Evolutionary conservation across 1,140 invertebrate species (phyloP).

Genomic region (Nebria ingens): DNA sequence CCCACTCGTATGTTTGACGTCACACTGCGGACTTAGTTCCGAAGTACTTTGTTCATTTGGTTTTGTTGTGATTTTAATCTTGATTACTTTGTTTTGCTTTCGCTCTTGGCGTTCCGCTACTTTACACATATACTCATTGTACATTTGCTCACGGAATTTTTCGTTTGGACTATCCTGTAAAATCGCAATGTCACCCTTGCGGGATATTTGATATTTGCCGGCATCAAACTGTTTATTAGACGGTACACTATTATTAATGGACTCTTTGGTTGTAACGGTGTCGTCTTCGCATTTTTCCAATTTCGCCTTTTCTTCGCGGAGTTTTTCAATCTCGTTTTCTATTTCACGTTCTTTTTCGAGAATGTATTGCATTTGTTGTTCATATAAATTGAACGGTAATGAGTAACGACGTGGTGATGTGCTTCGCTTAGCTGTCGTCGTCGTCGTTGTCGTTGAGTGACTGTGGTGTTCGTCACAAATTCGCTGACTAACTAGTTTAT

Average conservation of each 20-base stretch:
- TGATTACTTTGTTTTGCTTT: slow-evolving; percentile 65
- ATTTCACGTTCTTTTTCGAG: slow-evolving; percentile 53
- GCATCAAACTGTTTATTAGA: slow-evolving; percentile 19
- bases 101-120: slow-evolving; percentile 66
- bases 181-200: slow-evolving; percentile 25
- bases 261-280: neutral
- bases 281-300: slow-evolving; percentile 22
- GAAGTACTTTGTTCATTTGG: slow-evolving; percentile 17
- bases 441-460: slow-evolving; percentile 32
- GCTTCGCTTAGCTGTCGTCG: slow-evolving; percentile 27
- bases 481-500: neutral
- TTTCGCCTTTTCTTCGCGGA: slow-evolving; percentile 43
- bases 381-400: slow-evolving; percentile 53
- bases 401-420: slow-evolving; percentile 39
- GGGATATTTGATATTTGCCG: slow-evolving; percentile 27
- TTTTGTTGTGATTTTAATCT: slow-evolving; percentile 38
- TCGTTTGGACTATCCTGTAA: slow-evolving; percentile 34
- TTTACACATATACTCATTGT: slow-evolving; percentile 68
- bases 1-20: slow-evolving; percentile 40
- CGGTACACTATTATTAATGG: neutral
- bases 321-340: slow-evolving; percentile 44
- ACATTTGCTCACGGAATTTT: slow-evolving; percentile 64
- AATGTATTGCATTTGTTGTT: slow-evolving; percentile 57
- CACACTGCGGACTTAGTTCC: slow-evolving; percentile 19
- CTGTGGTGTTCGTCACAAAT: slow-evolving; percentile 1